Percentiles rank a stretch among this genome's conserved stretches.
phyloP scores from a whole-genome alignment of 2,113 vertebrate species.

The Trogon surrucura region DNA sequence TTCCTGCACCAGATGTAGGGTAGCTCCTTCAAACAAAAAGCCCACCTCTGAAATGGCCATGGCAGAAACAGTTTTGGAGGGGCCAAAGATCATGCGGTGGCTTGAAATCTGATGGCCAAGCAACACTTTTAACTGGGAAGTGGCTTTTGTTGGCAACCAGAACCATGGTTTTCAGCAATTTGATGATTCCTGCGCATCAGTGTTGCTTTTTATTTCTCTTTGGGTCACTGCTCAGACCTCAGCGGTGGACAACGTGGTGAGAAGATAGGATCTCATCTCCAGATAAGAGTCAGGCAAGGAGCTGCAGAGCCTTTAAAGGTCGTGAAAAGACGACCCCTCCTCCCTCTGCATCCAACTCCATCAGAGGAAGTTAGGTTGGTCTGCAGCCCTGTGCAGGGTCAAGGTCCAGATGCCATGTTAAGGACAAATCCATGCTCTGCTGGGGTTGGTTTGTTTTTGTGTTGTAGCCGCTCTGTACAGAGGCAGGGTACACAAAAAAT shows the following conservation, averaged over 20 bases:
- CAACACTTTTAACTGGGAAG: neutral
- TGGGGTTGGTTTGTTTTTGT: neutral
- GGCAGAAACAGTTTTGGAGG: neutral
- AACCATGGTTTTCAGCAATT: neutral
- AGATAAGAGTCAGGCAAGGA: neutral
- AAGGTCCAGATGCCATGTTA: neutral
- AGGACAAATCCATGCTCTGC: neutral
- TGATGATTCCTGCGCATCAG: neutral
- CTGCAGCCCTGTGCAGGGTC: neutral
- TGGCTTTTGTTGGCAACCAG: neutral
- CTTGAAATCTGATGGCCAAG: neutral
- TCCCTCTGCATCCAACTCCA: neutral
- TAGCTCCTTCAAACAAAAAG: neutral
- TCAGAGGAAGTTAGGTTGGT: neutral
- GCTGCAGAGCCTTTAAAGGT: accelerated
- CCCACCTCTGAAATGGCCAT: neutral
- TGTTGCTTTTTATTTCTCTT: neutral
- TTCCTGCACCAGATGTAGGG: neutral
- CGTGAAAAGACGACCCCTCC: neutral
- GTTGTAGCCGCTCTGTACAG: neutral
- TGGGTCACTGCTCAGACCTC: accelerated
- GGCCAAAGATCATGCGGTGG: neutral
- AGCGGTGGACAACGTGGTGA: accelerated
- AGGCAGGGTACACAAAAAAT: neutral
- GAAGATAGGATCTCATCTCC: neutral